Conservation (phyloP, 2,113 vertebrate species). For the Neoarius graeffei region DNA sequence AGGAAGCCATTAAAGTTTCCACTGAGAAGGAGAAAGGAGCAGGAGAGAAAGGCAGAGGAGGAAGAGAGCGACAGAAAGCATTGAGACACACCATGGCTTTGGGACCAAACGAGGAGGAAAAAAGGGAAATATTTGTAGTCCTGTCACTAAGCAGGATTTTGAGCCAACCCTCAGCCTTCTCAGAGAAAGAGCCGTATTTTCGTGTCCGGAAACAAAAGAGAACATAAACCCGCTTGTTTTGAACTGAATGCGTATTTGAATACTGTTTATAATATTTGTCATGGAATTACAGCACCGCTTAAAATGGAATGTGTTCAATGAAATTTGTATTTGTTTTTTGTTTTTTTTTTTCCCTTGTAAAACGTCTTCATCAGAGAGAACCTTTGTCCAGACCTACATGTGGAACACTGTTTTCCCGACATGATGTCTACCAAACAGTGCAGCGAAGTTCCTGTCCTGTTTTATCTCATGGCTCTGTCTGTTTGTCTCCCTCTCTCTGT, state of each 20-base stretch:
- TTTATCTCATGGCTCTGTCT: conserved; percentile 26
- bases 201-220: not conserved
- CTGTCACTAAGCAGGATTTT: conserved; percentile 14
- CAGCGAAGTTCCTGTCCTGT: conserved; percentile 34
- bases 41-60: conserved; percentile 48
- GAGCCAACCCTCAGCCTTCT: not conserved
- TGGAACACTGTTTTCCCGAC: not conserved
- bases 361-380: not conserved
- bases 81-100: conserved; percentile 42
- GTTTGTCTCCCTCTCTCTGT: conserved; percentile 27
- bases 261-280: not conserved
- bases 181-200: not conserved
- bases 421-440: conserved; percentile 26
- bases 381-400: conserved; percentile 14
- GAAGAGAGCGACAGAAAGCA: conserved; percentile 37
- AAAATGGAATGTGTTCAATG: not conserved
- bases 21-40: conserved; percentile 55
- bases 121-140: conserved; percentile 50
- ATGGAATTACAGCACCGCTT: not conserved
- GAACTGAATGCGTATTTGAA: too few relatives aligned
- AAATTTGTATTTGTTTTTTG: not conserved
- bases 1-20: conserved; percentile 75
- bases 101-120: conserved; percentile 59
- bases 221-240: not conserved
- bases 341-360: not conserved